phyloP scores from a whole-genome alignment of 2,113 vertebrate genomes.

The Hippotragus niger region DNA sequence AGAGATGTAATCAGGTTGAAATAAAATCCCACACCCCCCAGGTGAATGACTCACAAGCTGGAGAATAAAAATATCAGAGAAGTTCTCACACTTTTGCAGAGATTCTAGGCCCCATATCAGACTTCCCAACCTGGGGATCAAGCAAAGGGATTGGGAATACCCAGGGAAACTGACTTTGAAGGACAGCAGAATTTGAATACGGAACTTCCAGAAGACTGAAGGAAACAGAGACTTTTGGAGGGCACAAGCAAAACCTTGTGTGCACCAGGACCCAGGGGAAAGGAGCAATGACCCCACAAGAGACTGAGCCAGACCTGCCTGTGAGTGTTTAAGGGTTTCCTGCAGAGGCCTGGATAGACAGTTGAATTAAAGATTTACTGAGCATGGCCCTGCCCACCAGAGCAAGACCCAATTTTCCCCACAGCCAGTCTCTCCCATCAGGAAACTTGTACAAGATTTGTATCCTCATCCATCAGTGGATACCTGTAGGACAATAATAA shows the following conservation, averaged over 20 bases:
- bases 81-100: neutral
- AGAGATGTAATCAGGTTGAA: neutral
- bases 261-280: neutral
- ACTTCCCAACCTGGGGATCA: neutral
- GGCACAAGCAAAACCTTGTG: neutral
- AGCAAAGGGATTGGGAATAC: neutral
- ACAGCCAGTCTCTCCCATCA: neutral
- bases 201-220: neutral
- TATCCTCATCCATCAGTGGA: neutral
- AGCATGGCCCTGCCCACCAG: neutral
- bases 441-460: neutral
- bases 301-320: neutral
- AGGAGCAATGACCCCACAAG: neutral
- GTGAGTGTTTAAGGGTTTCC: neutral
- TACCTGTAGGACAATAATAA: neutral
- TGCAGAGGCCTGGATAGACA: neutral
- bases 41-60: neutral
- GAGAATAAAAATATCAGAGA: neutral
- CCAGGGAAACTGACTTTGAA: neutral
- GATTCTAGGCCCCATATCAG: neutral
- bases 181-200: neutral
- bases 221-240: neutral
- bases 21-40: neutral
- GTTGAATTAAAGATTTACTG: neutral
- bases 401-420: neutral